Evolutionary conservation across 2,113 vertebrate species (phyloP), one percentile per base, ranked within the genome.

Genomic region (Cathartes aura): DNA sequence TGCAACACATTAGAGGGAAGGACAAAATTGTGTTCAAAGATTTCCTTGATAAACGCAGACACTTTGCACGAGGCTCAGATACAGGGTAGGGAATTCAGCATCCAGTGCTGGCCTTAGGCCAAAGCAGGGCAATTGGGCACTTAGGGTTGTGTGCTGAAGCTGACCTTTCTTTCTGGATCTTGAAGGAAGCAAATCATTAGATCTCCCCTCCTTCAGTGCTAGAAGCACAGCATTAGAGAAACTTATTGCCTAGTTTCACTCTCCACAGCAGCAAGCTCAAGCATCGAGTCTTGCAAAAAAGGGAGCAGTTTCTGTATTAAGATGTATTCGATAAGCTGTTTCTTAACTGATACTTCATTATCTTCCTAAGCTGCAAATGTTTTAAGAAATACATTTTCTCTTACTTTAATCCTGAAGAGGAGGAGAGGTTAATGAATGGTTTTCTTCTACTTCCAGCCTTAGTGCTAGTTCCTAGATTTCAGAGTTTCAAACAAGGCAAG

Each of bases 251-350:
- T 42, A 6, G 10, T 40, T 91, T 47, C 3, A 2, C 53, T 36
- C 42, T 20, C 8, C 9, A 12, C 38, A 80, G 29, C 27, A 58
- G 27, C 43, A 80, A 88, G 15, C 11, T 71, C 32, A 26, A 47
- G 10, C 34, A n/a, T 2, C 0, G 0, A 83, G 24, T 29, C 59
- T 62, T 75, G 36, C n/a, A 50, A 55, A 60, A 83, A 24, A 76
- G 11, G 29, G 20, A 66, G 10, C 13, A 21, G 16, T 89, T 94
- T 87, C 63, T 89, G 14, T 45, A 45, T 27, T 71, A 50, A 50
- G 27, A 62, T 58, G 13, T 53, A 15, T 52, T 76, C 1, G 6
- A 43, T 52, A 55, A 75, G 5, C 17, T 87, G 6, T 71, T 93
- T 81, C 53, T 81, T 75, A 67, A 64, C 32, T 59, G 50, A 36